Conservation (phyloP, 2,113 vertebrate species). For the Nothoprocta perdicaria region DNA sequence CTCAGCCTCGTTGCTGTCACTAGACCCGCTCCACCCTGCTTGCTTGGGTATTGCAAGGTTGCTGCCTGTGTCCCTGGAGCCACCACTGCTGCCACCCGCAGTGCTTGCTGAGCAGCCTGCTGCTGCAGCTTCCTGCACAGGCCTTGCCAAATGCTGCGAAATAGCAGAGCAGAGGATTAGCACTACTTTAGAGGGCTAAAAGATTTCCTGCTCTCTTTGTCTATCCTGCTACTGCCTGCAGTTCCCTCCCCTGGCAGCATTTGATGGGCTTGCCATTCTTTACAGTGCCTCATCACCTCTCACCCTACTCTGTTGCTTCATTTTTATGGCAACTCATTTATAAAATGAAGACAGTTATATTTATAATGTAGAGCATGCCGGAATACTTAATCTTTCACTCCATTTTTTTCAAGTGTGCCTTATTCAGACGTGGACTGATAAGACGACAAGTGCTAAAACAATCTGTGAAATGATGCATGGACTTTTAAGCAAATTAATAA, state of each 20-base stretch:
- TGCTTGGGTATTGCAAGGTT: background rate
- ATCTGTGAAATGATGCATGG: slow-evolving; percentile 53
- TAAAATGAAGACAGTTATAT: slow-evolving; percentile 67
- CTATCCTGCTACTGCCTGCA: background rate
- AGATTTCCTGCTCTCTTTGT: background rate
- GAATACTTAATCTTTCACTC: slow-evolving; percentile 69
- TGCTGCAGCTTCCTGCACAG: background rate
- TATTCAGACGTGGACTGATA: slow-evolving; percentile 36
- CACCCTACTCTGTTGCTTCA: slow-evolving; percentile 25
- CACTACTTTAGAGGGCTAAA: background rate
- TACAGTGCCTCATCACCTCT: slow-evolving; percentile 41
- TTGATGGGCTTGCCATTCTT: slow-evolving; percentile 22
- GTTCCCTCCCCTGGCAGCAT: background rate
- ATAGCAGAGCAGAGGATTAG: background rate
- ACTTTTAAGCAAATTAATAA: slow-evolving; percentile 62
- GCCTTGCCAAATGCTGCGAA: background rate
- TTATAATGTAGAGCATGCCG: slow-evolving; percentile 55
- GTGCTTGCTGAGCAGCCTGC: background rate
- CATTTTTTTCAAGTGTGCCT: slow-evolving; percentile 55
- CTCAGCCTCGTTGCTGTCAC: background rate
- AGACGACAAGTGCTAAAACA: slow-evolving; percentile 64
- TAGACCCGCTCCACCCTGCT: fast-evolving
- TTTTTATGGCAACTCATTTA: slow-evolving; percentile 63
- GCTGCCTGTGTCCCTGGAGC: fast-evolving
- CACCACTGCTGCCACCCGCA: background rate